These are phyloP conservation scores for Sarcophaga rosellei DNA, from an alignment of 2,888 invertebrate genomes.

Conservation along the genomic window DNA sequence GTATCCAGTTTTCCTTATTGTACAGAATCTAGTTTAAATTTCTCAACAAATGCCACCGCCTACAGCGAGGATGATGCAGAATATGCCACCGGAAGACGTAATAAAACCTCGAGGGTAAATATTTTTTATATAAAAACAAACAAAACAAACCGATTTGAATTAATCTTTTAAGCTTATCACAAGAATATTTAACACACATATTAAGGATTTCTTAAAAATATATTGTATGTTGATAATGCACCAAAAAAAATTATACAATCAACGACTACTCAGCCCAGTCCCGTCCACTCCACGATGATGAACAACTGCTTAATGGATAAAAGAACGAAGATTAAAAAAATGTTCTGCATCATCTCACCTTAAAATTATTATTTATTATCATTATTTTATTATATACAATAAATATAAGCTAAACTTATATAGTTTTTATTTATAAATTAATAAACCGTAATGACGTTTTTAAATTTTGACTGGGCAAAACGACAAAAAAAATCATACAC, in stretches of 20 bases:
- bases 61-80: constrained; percentile 89
- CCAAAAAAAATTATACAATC: constrained; percentile 1
- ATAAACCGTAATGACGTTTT: no score
- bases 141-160: constrained; percentile 45
- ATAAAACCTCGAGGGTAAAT: constrained; percentile 87
- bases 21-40: constrained; percentile 84
- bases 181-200: constrained; percentile 11
- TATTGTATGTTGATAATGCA: neutral
- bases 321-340: constrained; percentile 36
- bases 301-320: neutral
- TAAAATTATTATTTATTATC: neutral
- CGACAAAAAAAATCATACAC: neutral
- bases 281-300: constrained; percentile 2
- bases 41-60: constrained; percentile 84
- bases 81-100: constrained; percentile 87
- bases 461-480: neutral
- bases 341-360: constrained; percentile 72
- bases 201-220: constrained; percentile 31
- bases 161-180: neutral
- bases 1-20: constrained; percentile 82
- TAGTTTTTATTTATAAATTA: no score
- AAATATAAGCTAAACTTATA: neutral
- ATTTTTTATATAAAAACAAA: constrained; percentile 72
- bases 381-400: constrained; percentile 5
- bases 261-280: neutral